These are phyloP conservation scores for Pocillopora meandrina DNA, from an alignment of 92 coral and sea anemone genomes.

Conservation along the genomic window DNA sequence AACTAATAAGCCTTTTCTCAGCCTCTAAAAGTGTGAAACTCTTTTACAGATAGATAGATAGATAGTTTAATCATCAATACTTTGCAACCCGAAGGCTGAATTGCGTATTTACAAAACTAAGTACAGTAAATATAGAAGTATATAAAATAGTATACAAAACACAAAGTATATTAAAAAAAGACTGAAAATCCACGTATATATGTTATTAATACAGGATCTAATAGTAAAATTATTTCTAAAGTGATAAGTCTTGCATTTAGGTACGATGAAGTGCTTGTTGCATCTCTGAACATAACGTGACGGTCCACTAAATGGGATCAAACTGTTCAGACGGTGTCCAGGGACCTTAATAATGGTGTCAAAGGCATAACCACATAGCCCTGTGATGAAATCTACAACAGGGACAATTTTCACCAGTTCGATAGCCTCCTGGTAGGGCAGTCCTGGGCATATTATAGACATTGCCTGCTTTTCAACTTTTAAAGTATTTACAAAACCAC, in stretches of 20 bases:
- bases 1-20: no score
- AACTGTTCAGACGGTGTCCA: background rate
- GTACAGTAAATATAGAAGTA: no score
- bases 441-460: slow-evolving; percentile 1
- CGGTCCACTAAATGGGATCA: slow-evolving; percentile 10
- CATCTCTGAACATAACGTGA: background rate
- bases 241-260: background rate
- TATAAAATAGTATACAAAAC: background rate
- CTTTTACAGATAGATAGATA: background rate
- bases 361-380: slow-evolving; percentile 6
- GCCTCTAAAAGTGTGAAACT: no score
- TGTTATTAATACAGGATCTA: slow-evolving; percentile 13
- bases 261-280: slow-evolving; percentile 2
- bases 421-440: background rate
- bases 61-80: background rate
- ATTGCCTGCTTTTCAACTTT: background rate
- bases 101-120: background rate
- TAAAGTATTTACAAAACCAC: no score
- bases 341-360: slow-evolving; percentile 16
- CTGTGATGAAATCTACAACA: slow-evolving; percentile 8
- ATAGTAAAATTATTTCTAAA: background rate
- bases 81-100: background rate
- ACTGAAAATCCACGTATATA: background rate
- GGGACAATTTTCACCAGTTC: slow-evolving; percentile 11
- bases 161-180: no score